phyloP scores from a whole-genome alignment of 2,888 invertebrate genomes.

The Neoitamus cyanurus region DNA sequence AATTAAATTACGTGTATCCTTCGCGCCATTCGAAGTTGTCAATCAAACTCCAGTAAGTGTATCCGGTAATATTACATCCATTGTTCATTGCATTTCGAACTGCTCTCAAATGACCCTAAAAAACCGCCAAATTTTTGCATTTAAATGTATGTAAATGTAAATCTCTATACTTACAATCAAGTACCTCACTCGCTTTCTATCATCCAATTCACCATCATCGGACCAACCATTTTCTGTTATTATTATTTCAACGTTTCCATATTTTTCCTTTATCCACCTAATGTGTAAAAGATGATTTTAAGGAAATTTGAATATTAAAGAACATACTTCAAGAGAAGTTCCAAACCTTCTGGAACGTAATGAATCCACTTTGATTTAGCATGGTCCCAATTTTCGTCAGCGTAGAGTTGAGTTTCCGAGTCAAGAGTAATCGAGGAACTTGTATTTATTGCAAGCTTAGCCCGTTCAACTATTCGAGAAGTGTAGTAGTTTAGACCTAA shows the following conservation, averaged over 20 bases:
- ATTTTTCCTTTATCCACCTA: constrained; percentile 70
- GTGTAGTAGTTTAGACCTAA: constrained; percentile 60
- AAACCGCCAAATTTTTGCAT: too few relatives aligned
- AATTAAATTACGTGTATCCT: constrained; percentile 58
- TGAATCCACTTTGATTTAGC: constrained; percentile 59
- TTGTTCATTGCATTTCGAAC: constrained; percentile 58
- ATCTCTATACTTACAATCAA: constrained; percentile 54
- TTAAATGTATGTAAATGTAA: neutral
- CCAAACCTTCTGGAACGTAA: constrained; percentile 59
- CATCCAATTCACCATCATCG: constrained; percentile 64
- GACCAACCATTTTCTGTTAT: constrained; percentile 74
- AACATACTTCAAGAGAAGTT: constrained; percentile 53
- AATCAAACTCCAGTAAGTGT: constrained; percentile 60
- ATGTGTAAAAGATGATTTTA: neutral
- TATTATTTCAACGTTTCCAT: constrained; percentile 69
- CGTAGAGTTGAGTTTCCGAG: constrained; percentile 54
- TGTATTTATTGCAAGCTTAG: constrained; percentile 56
- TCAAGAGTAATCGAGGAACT: constrained; percentile 70
- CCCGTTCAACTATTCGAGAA: constrained; percentile 55
- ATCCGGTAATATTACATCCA: constrained; percentile 58
- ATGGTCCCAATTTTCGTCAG: constrained; percentile 58
- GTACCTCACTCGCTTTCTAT: constrained; percentile 62
- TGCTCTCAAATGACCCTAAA: constrained; percentile 62
- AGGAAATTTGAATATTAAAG: neutral
- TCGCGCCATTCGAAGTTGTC: constrained; percentile 61